Evolutionary conservation across 1,140 invertebrate genomes (phyloP).

Genomic region (Drosophila arawakana): DNA sequence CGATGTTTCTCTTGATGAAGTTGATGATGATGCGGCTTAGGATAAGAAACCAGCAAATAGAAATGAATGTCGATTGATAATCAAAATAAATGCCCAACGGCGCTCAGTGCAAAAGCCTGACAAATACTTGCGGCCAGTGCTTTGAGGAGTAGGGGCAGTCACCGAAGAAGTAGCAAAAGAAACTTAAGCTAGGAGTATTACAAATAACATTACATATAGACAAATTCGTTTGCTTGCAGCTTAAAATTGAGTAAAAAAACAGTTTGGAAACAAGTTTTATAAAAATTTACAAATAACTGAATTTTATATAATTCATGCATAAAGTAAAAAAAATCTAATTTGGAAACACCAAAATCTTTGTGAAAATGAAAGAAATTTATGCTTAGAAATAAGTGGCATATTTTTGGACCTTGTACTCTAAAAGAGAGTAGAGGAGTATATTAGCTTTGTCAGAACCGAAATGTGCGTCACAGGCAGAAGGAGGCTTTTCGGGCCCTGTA

Average conservation of each 20-base stretch:
- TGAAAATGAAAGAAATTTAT: too few relatives aligned
- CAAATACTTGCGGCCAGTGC: constrained; percentile 34
- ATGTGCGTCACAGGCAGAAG: too few relatives aligned
- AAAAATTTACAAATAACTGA: too few relatives aligned
- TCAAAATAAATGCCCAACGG: constrained; percentile 76
- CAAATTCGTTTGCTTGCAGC: not conserved
- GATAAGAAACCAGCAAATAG: constrained; percentile 78
- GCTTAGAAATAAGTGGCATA: too few relatives aligned
- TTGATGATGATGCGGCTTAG: constrained; percentile 54
- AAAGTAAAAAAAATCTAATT: too few relatives aligned
- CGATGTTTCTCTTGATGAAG: constrained; percentile 3
- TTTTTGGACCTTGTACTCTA: too few relatives aligned
- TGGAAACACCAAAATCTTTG: too few relatives aligned
- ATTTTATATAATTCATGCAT: too few relatives aligned
- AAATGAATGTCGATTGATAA: constrained; percentile 82
- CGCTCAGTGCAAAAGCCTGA: constrained; percentile 33
- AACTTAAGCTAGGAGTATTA: not conserved
- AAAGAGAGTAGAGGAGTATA: too few relatives aligned
- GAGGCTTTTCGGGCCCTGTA: too few relatives aligned
- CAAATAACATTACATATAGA: not conserved
- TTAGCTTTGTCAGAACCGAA: too few relatives aligned
- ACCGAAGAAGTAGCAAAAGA: not conserved
- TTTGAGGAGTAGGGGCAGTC: not conserved
- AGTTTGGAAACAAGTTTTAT: not conserved
- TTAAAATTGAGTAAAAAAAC: not conserved